Evolutionary conservation across 1,140 invertebrate genomes (phyloP).

Genomic region (Aphelenchoides fujianensis): DNA sequence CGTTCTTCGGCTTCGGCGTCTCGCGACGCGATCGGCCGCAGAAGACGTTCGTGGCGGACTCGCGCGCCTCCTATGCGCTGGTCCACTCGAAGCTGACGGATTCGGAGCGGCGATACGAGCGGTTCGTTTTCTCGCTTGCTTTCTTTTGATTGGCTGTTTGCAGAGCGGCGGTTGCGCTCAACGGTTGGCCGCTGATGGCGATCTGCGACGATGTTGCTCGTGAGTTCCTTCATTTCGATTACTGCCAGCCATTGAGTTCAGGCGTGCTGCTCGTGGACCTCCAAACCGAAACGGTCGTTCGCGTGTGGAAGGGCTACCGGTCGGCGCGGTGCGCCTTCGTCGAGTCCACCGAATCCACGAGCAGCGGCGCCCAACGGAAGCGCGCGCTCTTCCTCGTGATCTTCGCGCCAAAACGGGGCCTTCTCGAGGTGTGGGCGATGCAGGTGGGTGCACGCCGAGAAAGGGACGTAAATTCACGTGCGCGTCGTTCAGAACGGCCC

Average conservation of each 20-base stretch:
- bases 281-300: background rate
- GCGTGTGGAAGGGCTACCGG: conserved; percentile 34
- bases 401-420: conserved; percentile 40
- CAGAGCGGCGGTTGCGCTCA: conserved; percentile 32
- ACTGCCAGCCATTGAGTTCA: no score
- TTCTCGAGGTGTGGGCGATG: conserved; percentile 50
- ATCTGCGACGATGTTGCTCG: conserved; percentile 36
- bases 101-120: background rate
- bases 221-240: no score
- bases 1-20: conserved; percentile 40
- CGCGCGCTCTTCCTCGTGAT: conserved; percentile 39
- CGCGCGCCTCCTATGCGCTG: background rate
- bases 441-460: no score
- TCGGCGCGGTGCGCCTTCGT: conserved; percentile 48
- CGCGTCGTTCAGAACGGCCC: conserved; percentile 44
- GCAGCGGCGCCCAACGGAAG: conserved; percentile 21
- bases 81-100: conserved; percentile 21
- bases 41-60: conserved; percentile 31
- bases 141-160: background rate
- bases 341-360: conserved; percentile 21
- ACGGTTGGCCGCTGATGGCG: conserved; percentile 39
- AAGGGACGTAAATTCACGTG: no score
- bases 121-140: background rate
- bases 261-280: background rate
- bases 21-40: conserved; percentile 31